phyloP scores from a whole-genome alignment of 2,797 vertebrate species.

The Poeciliopsis gracilis region DNA sequence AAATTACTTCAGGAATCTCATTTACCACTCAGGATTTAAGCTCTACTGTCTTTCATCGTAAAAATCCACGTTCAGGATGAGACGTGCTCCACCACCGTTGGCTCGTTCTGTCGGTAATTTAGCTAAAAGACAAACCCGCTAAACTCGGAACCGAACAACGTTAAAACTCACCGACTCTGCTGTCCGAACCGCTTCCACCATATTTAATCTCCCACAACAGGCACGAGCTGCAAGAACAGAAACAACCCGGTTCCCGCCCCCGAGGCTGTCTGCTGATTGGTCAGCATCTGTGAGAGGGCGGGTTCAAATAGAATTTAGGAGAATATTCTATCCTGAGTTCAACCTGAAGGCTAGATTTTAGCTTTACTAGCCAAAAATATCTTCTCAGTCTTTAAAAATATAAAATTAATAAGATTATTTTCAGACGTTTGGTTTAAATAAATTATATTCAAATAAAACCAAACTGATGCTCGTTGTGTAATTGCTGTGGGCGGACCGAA shows the following conservation, averaged over 20 bases:
- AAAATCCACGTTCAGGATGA: not conserved
- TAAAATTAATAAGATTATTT: not conserved
- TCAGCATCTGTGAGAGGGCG: constrained; percentile 19
- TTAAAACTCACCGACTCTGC: not conserved
- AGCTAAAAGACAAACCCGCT: not conserved
- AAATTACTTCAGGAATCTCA: not conserved
- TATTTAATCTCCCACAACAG: constrained; percentile 2
- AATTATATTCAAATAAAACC: not conserved
- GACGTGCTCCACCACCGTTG: not conserved
- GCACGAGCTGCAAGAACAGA: constrained; percentile 37
- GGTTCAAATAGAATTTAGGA: rapidly evolving
- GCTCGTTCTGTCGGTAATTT: not conserved
- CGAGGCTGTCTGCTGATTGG: constrained; percentile 50
- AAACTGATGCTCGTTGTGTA: not conserved
- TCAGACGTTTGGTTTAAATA: not conserved
- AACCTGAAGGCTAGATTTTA: not conserved
- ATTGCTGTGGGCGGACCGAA: not conserved
- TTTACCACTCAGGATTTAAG: not conserved
- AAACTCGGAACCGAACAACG: not conserved
- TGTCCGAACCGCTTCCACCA: not conserved
- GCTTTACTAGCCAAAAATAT: not conserved
- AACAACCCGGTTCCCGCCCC: constrained; percentile 55
- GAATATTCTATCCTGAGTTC: rapidly evolving
- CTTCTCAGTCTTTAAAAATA: not conserved
- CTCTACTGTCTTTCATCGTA: not conserved